phyloP scores from a whole-genome alignment of 2,888 invertebrate genomes.

The Agapostemon virescens region DNA sequence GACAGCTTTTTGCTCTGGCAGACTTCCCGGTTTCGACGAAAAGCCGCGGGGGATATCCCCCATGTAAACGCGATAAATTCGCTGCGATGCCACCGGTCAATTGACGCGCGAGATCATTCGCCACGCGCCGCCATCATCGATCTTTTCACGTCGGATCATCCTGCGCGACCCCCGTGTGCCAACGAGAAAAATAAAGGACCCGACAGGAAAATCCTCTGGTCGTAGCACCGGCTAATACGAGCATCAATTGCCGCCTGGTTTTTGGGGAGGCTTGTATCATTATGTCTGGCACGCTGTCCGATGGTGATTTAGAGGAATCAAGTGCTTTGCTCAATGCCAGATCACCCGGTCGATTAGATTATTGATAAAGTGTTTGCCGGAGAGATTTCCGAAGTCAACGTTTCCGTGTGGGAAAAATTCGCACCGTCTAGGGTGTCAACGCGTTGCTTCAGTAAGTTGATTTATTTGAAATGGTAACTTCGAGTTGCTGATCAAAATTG shows the following conservation, averaged over 20 bases:
- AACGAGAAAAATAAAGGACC: conserved; percentile 15
- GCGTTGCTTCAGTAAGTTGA: too few species aligned
- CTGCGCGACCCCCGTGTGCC: background rate
- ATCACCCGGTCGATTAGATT: background rate
- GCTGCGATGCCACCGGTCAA: conserved; percentile 20
- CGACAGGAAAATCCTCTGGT: conserved; percentile 45
- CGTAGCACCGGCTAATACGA: conserved; percentile 8
- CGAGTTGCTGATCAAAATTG: too few species aligned
- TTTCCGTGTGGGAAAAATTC: too few species aligned
- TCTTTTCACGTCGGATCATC: conserved; percentile 45
- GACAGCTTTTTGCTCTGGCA: conserved; percentile 55
- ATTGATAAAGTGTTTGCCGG: background rate
- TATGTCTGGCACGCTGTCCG: conserved; percentile 26
- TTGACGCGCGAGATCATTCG: conserved; percentile 49
- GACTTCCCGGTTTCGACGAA: conserved; percentile 36
- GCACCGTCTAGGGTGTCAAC: too few species aligned
- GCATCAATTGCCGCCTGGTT: conserved; percentile 58
- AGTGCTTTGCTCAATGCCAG: background rate
- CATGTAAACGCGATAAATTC: conserved; percentile 51
- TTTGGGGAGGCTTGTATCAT: conserved; percentile 46
- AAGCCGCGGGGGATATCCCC: conserved; percentile 18
- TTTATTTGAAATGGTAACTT: too few species aligned
- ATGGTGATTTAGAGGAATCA: conserved; percentile 10
- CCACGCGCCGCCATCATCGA: conserved; percentile 43
- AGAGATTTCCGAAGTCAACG: too few species aligned